Evolutionary conservation across 1,140 invertebrate genomes (phyloP).

Genomic region (Camponotus vicinus): DNA sequence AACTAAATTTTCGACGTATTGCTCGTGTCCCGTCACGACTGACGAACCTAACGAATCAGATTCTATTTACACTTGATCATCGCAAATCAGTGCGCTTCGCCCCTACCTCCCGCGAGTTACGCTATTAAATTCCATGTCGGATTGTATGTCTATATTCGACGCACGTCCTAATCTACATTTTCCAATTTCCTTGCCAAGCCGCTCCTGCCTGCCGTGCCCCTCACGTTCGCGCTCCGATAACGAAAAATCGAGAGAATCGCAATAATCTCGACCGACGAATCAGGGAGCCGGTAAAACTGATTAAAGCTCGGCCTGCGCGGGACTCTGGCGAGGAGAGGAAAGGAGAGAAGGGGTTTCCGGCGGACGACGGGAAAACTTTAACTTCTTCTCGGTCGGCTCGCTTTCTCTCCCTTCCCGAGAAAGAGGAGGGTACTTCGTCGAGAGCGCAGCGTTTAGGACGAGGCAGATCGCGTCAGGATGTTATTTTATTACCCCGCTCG

Average conservation of each 20-base stretch:
- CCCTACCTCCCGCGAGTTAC: constrained; percentile 47
- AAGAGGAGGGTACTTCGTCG: constrained; percentile 33
- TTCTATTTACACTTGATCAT: constrained; percentile 64
- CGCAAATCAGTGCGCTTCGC: constrained; percentile 51
- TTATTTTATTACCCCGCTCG: constrained; percentile 82
- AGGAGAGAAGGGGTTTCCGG: constrained; percentile 13
- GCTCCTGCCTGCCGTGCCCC: constrained; percentile 45
- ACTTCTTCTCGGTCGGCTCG: constrained; percentile 71
- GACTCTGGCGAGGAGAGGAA: constrained; percentile 6
- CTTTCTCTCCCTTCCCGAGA: constrained; percentile 8
- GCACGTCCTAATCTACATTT: constrained; percentile 75
- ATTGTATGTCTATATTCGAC: constrained; percentile 57
- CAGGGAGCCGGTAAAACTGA: constrained; percentile 65
- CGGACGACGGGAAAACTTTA: constrained; percentile 69
- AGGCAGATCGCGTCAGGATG: constrained; percentile 71
- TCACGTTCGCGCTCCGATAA: constrained; percentile 61
- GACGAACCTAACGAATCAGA: constrained; percentile 60
- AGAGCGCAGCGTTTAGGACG: constrained; percentile 72
- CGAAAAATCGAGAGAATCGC: constrained; percentile 72
- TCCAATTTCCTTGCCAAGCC: constrained; percentile 69
- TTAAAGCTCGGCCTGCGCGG: constrained; percentile 63
- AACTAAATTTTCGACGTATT: constrained; percentile 58
- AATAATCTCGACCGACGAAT: constrained; percentile 64
- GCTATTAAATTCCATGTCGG: constrained; percentile 64
- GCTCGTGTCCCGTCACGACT: constrained; percentile 43